Base-by-base conservation (phyloP, 2,797 vertebrate species). In the Chrosomus eos region DNA sequence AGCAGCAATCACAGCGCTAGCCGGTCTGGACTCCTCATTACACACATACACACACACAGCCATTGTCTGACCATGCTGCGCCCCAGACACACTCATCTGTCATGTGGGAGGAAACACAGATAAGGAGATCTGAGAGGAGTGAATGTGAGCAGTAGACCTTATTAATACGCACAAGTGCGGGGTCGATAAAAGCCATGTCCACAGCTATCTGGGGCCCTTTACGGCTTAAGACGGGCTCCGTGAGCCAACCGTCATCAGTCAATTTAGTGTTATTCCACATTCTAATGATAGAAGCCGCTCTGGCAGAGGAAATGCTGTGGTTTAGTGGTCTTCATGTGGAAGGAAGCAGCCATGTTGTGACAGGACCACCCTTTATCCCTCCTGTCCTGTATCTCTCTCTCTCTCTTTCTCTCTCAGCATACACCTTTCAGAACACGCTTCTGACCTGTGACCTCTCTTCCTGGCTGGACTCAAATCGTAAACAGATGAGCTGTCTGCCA, bases 381-480 rank as follows among this genome's bases (percentile, higher is more conserved):
- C 21, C 66, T n/a, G 82, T 81, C 74, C 77, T 53, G 23, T 66
- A 4, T 58, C 43, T 82, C 18, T 71, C 62, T 60, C 38, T 55
- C 75, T 74, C 60, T 62, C 31, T 48, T 11, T 62, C 75, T 70
- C 19, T 75, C 40, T 55, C 75, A 43, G 51, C 40, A 80, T 80
- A 53, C 66, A 88, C 86, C 83, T 88, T 88, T 87, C 81, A 85
- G 76, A 86, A 62, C 76, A 80, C 23, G 58, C 74, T 71, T 51
- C 45, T 83, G 68, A 93, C 89, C 91, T 89, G 38, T 87, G 88
- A 94, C 88, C 89, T 86, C 91, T 94, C 94, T 94, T 96, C 95
- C 95, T 96, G 95, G 94, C 94, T 94, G 95, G 94, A 91, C 92
- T 86, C 90, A 86, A 92, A 90, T 67, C 87, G 90, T 94, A 95